phyloP scores from a whole-genome alignment of 2,888 invertebrate species.

The Clivina fossor region DNA sequence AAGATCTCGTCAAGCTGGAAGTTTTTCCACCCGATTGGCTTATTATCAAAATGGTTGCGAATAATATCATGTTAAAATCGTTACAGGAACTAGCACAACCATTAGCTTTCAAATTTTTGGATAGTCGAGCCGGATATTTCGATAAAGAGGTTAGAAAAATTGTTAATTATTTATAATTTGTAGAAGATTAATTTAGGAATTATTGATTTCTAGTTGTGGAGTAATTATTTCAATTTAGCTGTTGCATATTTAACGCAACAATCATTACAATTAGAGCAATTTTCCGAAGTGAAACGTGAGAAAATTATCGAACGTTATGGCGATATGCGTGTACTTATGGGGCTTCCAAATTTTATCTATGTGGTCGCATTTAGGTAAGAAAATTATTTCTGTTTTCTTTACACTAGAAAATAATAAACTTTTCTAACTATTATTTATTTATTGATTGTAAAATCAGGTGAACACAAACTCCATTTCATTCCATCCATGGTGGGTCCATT shows the following conservation, averaged over 20 bases:
- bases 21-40: conserved; percentile 90
- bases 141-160: conserved; percentile 72
- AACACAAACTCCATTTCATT: conserved; percentile 85
- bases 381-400: neutral
- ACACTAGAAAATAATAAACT: neutral
- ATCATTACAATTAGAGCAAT: conserved; percentile 77
- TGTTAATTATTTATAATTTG: conserved; percentile 8
- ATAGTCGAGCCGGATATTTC: conserved; percentile 68
- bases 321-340: conserved; percentile 91
- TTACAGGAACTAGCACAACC: conserved; percentile 88
- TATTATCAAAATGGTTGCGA: conserved; percentile 84
- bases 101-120: conserved; percentile 79
- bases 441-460: conserved; percentile 56
- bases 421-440: conserved; percentile 1
- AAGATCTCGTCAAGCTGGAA: conserved; percentile 76
- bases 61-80: conserved; percentile 81
- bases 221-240: conserved; percentile 76
- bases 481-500: conserved; percentile 93
- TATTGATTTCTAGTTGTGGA: conserved; percentile 57
- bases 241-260: conserved; percentile 81
- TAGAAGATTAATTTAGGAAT: conserved; percentile 8
- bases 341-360: conserved; percentile 87
- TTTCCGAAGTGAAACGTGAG: conserved; percentile 76
- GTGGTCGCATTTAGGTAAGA: conserved; percentile 83
- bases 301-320: conserved; percentile 79